Evolutionary conservation across 2,113 vertebrate genomes (phyloP).

Genomic region (Poeciliopsis prolifica): DNA sequence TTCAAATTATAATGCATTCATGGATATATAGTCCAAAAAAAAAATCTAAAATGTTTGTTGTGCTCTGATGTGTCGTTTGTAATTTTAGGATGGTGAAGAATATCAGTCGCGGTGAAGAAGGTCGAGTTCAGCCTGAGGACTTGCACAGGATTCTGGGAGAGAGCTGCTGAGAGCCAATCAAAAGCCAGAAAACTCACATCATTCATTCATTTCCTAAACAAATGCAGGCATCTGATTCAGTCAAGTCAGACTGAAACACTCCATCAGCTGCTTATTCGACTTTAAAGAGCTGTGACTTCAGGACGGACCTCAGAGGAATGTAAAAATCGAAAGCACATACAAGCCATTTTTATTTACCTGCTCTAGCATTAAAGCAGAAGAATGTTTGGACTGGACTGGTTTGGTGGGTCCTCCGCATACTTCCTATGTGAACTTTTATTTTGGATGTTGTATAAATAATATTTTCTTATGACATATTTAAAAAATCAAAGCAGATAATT

Average conservation of each 20-base stretch:
- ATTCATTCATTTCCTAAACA: slow-evolving; percentile 28
- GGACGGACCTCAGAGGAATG: slow-evolving; percentile 27
- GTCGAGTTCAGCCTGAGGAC: slow-evolving; percentile 81
- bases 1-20: neutral
- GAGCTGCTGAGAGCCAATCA: slow-evolving; percentile 78
- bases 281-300: slow-evolving; percentile 14
- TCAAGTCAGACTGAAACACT: slow-evolving; percentile 43
- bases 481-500: slow-evolving; percentile 3
- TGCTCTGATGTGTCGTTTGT: slow-evolving; percentile 2
- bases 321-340: slow-evolving; percentile 30
- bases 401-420: slow-evolving; percentile 20
- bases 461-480: slow-evolving; percentile 61
- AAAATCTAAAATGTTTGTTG: neutral
- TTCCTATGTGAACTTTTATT: slow-evolving; percentile 28
- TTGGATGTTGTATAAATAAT: slow-evolving; percentile 44
- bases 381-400: slow-evolving; percentile 8
- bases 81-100: slow-evolving; percentile 87
- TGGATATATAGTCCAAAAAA: too few species aligned
- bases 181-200: slow-evolving; percentile 5
- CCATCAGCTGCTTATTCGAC: slow-evolving; percentile 17
- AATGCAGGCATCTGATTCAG: slow-evolving; percentile 15
- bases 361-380: slow-evolving; percentile 15
- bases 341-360: slow-evolving; percentile 15
- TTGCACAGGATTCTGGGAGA: slow-evolving; percentile 88
- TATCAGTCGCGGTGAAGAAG: slow-evolving; percentile 87